phyloP scores from a whole-genome alignment of 2,113 vertebrate genomes.

The Colinus virginianus region DNA sequence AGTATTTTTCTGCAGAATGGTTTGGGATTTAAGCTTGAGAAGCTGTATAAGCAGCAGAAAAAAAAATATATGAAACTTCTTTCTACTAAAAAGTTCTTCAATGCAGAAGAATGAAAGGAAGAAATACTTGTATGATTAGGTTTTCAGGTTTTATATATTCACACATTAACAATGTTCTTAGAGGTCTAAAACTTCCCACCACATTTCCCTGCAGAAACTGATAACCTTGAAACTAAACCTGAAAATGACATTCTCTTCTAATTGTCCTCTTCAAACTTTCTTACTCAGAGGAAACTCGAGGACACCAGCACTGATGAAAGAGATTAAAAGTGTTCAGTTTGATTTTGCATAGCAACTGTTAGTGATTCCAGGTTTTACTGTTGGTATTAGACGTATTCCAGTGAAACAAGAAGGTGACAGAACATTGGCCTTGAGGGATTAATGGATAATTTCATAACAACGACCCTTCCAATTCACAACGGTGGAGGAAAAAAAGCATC shows the following conservation, averaged over 20 bases:
- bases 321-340: slow-evolving; percentile 56
- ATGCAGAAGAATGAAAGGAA: fast-evolving
- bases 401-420: slow-evolving; percentile 35
- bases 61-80: not conserved
- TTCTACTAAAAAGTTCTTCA: not conserved
- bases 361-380: slow-evolving; percentile 30
- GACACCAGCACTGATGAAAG: slow-evolving; percentile 12
- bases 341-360: slow-evolving; percentile 40
- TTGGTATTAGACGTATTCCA: slow-evolving; percentile 33
- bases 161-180: not conserved
- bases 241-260: not conserved
- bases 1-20: not conserved
- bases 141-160: not conserved
- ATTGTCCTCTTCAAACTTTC: not conserved
- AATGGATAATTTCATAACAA: slow-evolving; percentile 49
- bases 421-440: slow-evolving; percentile 33
- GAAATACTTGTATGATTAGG: not conserved
- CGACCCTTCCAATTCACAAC: not conserved
- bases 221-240: not conserved
- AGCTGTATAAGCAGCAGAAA: not conserved
- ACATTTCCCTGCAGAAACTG: not conserved
- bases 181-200: not conserved
- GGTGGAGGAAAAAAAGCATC: not conserved
- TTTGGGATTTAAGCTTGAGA: not conserved
- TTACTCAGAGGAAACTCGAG: slow-evolving; percentile 6